Evolutionary conservation across 37 sponge, comb jelly and placozoan species (phyloP).

Genomic region (Halisarca cf. caerulea): DNA sequence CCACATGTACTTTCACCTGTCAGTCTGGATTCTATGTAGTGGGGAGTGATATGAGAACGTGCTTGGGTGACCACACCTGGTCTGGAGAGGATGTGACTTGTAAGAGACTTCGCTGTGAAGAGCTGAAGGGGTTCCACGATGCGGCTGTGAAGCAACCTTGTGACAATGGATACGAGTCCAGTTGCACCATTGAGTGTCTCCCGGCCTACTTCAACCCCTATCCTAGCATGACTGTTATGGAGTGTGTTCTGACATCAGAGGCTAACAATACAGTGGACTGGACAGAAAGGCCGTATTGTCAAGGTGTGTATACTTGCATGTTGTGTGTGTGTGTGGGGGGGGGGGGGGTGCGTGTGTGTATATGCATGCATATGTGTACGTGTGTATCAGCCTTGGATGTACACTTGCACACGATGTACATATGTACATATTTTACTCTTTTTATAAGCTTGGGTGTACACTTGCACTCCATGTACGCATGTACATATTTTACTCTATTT

Average conservation of each 20-base stretch:
- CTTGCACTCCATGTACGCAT: no score
- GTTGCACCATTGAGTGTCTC: background rate
- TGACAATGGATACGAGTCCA: constrained; percentile 3
- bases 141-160: background rate
- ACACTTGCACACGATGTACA: no score
- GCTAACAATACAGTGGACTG: background rate
- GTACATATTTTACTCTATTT: no score
- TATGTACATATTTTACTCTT: no score
- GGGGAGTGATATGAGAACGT: background rate
- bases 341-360: no score
- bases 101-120: background rate
- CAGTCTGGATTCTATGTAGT: background rate
- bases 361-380: background rate
- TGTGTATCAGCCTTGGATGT: background rate
- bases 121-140: background rate
- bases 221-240: background rate
- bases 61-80: constrained; percentile 16
- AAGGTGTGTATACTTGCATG: background rate
- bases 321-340: no score
- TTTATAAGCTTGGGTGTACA: no score
- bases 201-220: background rate
- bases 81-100: background rate
- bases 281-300: background rate
- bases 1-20: background rate
- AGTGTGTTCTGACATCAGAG: background rate